Conservation (phyloP, 1,140 invertebrate species). For the Helicorthomorpha holstii region DNA sequence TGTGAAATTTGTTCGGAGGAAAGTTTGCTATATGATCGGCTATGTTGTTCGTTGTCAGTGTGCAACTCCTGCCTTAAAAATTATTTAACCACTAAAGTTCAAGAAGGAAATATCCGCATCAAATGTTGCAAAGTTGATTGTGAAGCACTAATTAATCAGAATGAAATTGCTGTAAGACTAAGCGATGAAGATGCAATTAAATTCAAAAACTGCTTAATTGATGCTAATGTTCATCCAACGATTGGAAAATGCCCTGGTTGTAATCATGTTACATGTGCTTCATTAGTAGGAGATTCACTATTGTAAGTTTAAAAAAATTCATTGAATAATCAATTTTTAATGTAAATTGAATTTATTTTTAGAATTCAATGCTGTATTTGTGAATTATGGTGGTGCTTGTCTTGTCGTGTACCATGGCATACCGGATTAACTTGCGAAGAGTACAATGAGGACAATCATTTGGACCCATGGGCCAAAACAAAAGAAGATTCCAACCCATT, state of each 20-base stretch:
- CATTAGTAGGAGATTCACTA: too few relatives aligned
- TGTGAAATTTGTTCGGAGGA: conserved; percentile 15
- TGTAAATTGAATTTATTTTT: too few relatives aligned
- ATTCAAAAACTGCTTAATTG: conserved; percentile 23
- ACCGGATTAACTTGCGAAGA: too few relatives aligned
- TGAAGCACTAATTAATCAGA: conserved; percentile 19
- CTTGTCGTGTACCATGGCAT: too few relatives aligned
- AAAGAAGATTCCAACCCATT: too few relatives aligned
- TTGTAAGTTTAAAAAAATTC: too few relatives aligned
- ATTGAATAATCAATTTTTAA: too few relatives aligned
- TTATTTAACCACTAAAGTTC: conserved; percentile 21
- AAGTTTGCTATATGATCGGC: conserved; percentile 14
- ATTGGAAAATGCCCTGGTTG: conserved; percentile 29
- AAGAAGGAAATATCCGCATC: conserved; percentile 21
- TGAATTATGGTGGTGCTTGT: too few relatives aligned
- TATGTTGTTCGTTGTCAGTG: conserved; percentile 23
- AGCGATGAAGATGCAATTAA: conserved; percentile 19
- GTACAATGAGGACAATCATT: too few relatives aligned
- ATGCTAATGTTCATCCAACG: conserved; percentile 24
- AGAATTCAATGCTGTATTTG: too few relatives aligned
- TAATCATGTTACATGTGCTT: conserved; percentile 15
- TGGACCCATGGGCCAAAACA: too few relatives aligned
- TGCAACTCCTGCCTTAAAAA: conserved; percentile 22
- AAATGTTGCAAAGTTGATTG: conserved; percentile 22
- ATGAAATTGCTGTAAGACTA: conserved; percentile 23